These are phyloP conservation scores for Nilaparvata lugens DNA, from an alignment of 1,140 invertebrate genomes.

Conservation along the genomic window DNA sequence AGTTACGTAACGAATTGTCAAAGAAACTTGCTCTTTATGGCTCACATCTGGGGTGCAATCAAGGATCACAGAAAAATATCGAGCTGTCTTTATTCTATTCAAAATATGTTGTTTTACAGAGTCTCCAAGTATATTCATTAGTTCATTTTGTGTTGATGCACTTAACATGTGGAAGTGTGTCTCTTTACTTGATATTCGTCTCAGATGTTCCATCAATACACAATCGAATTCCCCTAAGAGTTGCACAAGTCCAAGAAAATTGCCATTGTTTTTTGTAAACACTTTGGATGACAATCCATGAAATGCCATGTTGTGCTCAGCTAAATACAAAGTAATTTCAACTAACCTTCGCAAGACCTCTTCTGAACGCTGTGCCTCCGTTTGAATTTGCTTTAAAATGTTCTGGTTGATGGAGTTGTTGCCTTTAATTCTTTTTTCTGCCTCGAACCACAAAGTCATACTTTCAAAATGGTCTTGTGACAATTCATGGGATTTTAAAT, in stretches of 20 bases:
- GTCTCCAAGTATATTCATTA: slow-evolving; percentile 21
- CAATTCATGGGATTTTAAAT: slow-evolving; percentile 2
- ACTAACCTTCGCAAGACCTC: too few species aligned
- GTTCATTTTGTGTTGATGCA: slow-evolving; percentile 27
- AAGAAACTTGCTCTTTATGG: slow-evolving; percentile 16
- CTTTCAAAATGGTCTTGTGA: slow-evolving; percentile 4
- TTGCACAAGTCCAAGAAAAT: slow-evolving; percentile 23
- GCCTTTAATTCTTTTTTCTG: not conserved
- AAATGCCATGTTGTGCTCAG: slow-evolving; percentile 22
- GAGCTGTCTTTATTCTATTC: slow-evolving; percentile 17
- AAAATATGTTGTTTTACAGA: slow-evolving; percentile 24
- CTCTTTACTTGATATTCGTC: slow-evolving; percentile 15
- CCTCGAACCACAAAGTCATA: slow-evolving; percentile 4
- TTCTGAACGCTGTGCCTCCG: slow-evolving; percentile 6
- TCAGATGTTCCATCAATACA: slow-evolving; percentile 21
- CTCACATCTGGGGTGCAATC: slow-evolving; percentile 17
- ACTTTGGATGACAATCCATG: slow-evolving; percentile 16
- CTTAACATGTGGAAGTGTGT: slow-evolving; percentile 14
- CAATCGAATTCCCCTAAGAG: slow-evolving; percentile 23
- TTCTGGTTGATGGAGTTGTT: slow-evolving; percentile 3
- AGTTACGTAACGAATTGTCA: slow-evolving; percentile 11
- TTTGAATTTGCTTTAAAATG: not conserved
- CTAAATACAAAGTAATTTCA: slow-evolving; percentile 17
- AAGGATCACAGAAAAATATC: slow-evolving; percentile 23
- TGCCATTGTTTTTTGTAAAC: slow-evolving; percentile 21